Base-by-base conservation (phyloP, 35 echinoderm and acorn worm genomes). In the Amphiura filiformis region DNA sequence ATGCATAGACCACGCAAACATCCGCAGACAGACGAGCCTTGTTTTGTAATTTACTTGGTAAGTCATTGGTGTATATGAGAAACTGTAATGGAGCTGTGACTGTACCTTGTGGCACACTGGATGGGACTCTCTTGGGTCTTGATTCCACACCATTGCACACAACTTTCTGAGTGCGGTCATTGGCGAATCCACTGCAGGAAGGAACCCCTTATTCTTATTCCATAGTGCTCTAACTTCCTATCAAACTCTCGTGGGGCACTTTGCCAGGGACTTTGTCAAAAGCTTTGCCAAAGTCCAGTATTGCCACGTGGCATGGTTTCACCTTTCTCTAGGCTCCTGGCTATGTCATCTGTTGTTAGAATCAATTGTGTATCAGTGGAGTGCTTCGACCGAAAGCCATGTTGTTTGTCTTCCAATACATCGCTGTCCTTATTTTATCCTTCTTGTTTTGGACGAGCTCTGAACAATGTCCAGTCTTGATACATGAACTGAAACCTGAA, bases 51-150 rank as follows among this genome's bases (percentile, higher is more conserved):
- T 44, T 77, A 30, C 61, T 23, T 76, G 88, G 88, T 35, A 83
- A 56, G 75, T 90, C 81, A 38, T 90, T 83, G 1, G 84, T 37
- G 32, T 84, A 93, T 12, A 35, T 38, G 1, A 93, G 47, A 75
- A 96, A 96, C 86, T 91, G 38, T 32, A 96, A 36, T 17, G 90
- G 87, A 1, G 87, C 78, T 22, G 90, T 76, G 12, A 96, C 90
- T 32, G 91, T 87, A 1, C 94, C 90, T 39, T 96, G 91, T 3
- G 87, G 91, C 0, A 96, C 91, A 34, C 91, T 85, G 23, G 77
- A 89, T 20, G 0, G 36, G 18, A 96, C 78, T 32, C 70, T 7
- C 3, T 70, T 70, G 11, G 61, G 26, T n/a, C 4, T 5, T 26
- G 61, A 70, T 70, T 70, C 28, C 26, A 4, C 61, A 13, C 61